Conservation (phyloP, 2,888 invertebrate genomes). For the Alviniconcha strummeri region DNA sequence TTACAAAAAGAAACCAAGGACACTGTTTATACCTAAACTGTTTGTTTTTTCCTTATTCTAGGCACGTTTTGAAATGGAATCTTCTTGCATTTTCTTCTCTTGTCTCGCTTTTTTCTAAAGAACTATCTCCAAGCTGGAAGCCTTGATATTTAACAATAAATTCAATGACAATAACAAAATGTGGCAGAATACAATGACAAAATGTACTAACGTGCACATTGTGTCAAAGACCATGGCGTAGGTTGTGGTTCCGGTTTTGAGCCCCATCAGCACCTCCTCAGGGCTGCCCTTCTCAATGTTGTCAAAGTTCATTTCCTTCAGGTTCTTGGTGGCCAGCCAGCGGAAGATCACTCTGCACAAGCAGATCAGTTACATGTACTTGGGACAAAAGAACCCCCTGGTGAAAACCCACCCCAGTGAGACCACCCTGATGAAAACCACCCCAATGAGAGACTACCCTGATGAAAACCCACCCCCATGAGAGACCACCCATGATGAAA, state of each 20-base stretch:
- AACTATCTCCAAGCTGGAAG: background rate
- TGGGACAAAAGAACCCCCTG: no score
- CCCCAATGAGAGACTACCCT: no score
- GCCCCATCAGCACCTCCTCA: constrained; percentile 72
- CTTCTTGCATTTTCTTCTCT: no score
- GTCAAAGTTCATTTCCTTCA: constrained; percentile 72
- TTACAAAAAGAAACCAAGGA: no score
- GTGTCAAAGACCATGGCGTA: constrained; percentile 74
- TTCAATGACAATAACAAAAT: background rate
- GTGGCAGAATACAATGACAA: background rate
- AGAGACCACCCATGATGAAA: background rate
- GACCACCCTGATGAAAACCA: no score
- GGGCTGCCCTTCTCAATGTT: constrained; percentile 70
- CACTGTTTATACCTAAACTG: no score
- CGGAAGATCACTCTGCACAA: constrained; percentile 71
- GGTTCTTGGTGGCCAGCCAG: constrained; percentile 73
- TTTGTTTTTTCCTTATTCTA: no score
- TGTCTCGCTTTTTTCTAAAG: background rate
- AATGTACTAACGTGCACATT: constrained; percentile 70
- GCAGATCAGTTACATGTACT: background rate
- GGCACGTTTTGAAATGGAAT: no score
- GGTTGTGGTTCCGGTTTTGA: constrained; percentile 72
- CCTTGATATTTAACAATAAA: background rate
- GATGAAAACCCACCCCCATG: no score
- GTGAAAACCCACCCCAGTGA: no score